These are phyloP conservation scores for Mobula birostris DNA, from an alignment of 2,113 vertebrate species.

Conservation along the genomic window DNA sequence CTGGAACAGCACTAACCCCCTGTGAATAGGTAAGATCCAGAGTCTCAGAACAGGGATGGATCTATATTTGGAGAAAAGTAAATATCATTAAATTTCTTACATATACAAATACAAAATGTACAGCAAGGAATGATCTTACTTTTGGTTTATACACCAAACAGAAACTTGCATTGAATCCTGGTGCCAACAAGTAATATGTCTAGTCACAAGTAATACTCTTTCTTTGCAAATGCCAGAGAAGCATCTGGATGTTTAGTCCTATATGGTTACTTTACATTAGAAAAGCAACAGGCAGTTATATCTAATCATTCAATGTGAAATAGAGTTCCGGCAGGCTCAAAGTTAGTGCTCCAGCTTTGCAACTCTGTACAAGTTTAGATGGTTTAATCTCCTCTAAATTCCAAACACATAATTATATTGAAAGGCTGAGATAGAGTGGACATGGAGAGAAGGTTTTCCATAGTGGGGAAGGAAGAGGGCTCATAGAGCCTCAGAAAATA, in stretches of 20 bases:
- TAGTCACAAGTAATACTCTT: background rate
- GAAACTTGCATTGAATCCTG: background rate
- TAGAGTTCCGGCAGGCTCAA: background rate
- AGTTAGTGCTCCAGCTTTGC: background rate
- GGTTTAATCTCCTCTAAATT: background rate
- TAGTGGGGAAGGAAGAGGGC: no score
- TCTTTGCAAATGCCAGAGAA: no score
- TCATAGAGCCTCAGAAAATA: no score
- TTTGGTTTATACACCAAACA: background rate
- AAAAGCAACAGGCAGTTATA: no score
- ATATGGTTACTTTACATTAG: background rate
- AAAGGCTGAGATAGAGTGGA: no score
- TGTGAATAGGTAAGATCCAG: background rate
- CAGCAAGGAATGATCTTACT: background rate
- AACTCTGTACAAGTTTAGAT: background rate
- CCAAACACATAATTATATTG: background rate
- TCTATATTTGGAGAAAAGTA: background rate
- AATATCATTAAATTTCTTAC: slow-evolving; percentile 17
- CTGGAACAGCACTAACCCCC: background rate
- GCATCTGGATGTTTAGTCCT: background rate
- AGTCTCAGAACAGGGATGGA: background rate
- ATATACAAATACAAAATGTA: background rate
- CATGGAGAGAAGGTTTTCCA: no score
- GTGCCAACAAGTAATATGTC: background rate
- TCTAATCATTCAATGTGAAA: background rate